A percentile compares a stretch with the other conserved stretches of the same genome.
Conservation (phyloP, 2,888 invertebrate genomes). For the Athripsodes cinereus region DNA sequence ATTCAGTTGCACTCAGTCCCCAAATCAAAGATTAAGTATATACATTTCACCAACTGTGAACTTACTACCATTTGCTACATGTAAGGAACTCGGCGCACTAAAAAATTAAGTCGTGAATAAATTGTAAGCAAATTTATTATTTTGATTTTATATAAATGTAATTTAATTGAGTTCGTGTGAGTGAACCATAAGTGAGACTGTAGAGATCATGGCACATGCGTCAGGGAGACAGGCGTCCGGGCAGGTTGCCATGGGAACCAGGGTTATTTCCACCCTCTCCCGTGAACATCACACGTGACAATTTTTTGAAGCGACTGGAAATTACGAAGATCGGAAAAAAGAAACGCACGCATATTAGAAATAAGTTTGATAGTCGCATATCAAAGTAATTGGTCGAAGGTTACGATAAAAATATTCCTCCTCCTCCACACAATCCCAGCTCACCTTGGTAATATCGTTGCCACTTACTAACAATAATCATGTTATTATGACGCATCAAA, state of each 20-base stretch:
- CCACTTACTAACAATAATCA: too few relatives aligned
- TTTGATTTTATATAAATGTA: too few relatives aligned
- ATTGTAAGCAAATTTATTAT: too few relatives aligned
- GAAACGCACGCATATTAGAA: neutral
- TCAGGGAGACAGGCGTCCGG: slow-evolving; percentile 16
- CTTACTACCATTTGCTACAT: too few relatives aligned
- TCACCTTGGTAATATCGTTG: slow-evolving; percentile 2
- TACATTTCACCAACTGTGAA: too few relatives aligned
- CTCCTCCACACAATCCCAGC: neutral
- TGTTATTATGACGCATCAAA: too few relatives aligned
- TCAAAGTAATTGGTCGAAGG: neutral
- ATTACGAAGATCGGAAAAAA: neutral
- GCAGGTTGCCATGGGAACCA: slow-evolving; percentile 21
- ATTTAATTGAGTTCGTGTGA: neutral
- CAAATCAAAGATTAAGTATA: too few relatives aligned
- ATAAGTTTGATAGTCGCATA: neutral
- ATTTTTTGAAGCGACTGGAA: slow-evolving; percentile 1
- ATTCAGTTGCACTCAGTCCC: too few relatives aligned
- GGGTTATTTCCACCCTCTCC: neutral
- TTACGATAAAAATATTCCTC: neutral
- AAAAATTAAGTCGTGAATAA: too few relatives aligned
- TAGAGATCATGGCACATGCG: slow-evolving; percentile 10
- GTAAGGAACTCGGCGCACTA: too few relatives aligned
- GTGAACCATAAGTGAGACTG: slow-evolving; percentile 4
- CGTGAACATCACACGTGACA: slow-evolving; percentile 6